Evolutionary conservation across 1,140 invertebrate species (phyloP), one percentile per base, ranked within the genome.

Genomic region (Neelides sp.): DNA sequence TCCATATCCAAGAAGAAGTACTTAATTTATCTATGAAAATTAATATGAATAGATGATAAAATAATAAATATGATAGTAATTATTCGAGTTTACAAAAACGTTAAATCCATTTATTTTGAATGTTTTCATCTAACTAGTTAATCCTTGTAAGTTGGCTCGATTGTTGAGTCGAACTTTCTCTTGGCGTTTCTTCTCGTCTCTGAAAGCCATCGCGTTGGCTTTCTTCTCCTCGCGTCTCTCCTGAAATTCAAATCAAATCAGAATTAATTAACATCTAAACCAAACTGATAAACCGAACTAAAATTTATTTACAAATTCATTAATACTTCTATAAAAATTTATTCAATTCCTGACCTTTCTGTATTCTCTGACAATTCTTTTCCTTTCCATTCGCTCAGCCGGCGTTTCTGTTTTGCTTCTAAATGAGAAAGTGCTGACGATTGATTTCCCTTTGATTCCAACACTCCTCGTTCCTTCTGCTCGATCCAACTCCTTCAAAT

Each of bases 181-280:
- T 65, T 86, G 82, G 27, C 75, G 67, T 64, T 85, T 85, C 68
- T 85, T 82, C 65, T 94, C 87, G 58, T 86, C 80, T 65, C 87
- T 90, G 66, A 95, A 95, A 0, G 85, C 85, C 50, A 77, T 66
- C 20, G 75, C 78, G 64, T 92, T 94, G 0, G 78, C 73, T 65
- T 95, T 95, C 66, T 83, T 84, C 64, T 95, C 90, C 49, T 79
- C 63, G 65, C 89, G 74, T 61, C 91, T 76, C 64, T 88, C 83
- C 73, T 79, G 55, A 50, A 71, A 69, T 36, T 32, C 54, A 50
- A 44, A 52, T 42, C 28, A 42, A 28, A 61, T 36, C 22, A 46
- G 57, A 20, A 28, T 32, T 50, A 32, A 41, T 42, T 28, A 54
- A 41, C 17, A 48, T 60, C 41, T 55, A 54, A 35, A 34, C 17